A percentile compares a stretch with the other conserved stretches of the same genome.
Evolutionary conservation across 2,888 invertebrate species (phyloP).

Genomic region (Ennomos fuscantarius): DNA sequence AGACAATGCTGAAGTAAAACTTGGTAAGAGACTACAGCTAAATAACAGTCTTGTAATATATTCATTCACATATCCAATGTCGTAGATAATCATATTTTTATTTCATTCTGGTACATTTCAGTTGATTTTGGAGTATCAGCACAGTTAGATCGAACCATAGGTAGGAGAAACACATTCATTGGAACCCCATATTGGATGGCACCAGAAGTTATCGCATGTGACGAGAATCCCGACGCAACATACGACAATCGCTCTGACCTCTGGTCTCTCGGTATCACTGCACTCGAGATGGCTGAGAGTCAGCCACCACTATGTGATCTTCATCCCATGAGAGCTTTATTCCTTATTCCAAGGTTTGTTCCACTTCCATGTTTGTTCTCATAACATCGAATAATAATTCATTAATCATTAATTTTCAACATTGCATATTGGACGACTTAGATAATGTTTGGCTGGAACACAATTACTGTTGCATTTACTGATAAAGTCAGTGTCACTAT

Average conservation of each 20-base stretch:
- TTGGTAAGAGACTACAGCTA: constrained; percentile 87
- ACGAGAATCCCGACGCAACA: constrained; percentile 99
- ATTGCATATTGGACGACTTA: too few species aligned
- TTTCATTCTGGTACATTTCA: constrained; percentile 56
- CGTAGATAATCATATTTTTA: too few species aligned
- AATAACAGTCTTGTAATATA: background rate
- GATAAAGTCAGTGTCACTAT: constrained; percentile 13
- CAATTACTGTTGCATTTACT: constrained; percentile 4
- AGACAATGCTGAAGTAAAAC: constrained; percentile 99
- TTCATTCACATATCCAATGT: too few species aligned
- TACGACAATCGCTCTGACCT: constrained; percentile 98
- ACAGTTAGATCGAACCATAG: constrained; percentile 99
- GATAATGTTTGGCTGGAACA: too few species aligned
- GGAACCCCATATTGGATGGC: constrained; percentile 99
- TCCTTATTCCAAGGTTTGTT: constrained; percentile 93
- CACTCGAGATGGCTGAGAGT: constrained; percentile 99
- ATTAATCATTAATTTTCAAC: too few species aligned
- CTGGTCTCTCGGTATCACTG: constrained; percentile 98
- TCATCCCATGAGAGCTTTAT: constrained; percentile 99
- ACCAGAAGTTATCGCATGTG: constrained; percentile 99
- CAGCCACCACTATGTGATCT: constrained; percentile 99
- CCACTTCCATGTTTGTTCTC: too few species aligned
- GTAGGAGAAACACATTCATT: constrained; percentile 99
- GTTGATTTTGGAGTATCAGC: constrained; percentile 99
- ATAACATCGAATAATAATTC: too few species aligned